Evolutionary conservation across 2,888 invertebrate genomes (phyloP).

Genomic region (Philereme vetulata): DNA sequence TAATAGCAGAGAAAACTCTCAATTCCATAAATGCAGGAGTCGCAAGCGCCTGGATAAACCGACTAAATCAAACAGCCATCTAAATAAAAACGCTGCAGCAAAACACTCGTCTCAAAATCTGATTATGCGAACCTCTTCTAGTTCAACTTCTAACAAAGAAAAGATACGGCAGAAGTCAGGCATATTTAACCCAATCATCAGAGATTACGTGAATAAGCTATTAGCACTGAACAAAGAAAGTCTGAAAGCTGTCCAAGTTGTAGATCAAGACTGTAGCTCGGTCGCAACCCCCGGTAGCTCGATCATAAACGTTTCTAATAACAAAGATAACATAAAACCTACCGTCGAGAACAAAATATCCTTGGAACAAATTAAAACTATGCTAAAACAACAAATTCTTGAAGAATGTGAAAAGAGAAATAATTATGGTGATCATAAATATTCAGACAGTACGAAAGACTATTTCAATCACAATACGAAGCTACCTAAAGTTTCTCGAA

Average conservation of each 20-base stretch:
- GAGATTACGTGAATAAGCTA: conserved; percentile 70
- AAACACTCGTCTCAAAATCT: conserved; percentile 40
- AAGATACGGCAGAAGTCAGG: conserved; percentile 34
- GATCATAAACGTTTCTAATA: conserved; percentile 66
- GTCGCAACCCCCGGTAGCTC: conserved; percentile 77
- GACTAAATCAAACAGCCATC: conserved; percentile 25
- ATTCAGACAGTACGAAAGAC: conserved; percentile 23
- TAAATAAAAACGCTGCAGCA: conserved; percentile 38
- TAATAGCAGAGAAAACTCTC: conserved; percentile 36
- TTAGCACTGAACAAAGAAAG: conserved; percentile 67
- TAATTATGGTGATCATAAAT: conserved; percentile 23
- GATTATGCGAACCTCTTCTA: conserved; percentile 24
- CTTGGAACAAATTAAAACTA: conserved; percentile 65
- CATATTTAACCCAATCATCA: conserved; percentile 61
- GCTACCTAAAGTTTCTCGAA: conserved; percentile 42
- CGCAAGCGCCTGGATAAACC: conserved; percentile 26
- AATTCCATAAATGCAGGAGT: conserved; percentile 42
- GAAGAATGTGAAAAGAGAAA: conserved; percentile 42
- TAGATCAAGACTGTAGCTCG: conserved; percentile 74
- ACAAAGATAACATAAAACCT: conserved; percentile 50
- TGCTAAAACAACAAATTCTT: conserved; percentile 59
- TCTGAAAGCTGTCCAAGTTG: conserved; percentile 68
- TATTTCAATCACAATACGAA: conserved; percentile 27
- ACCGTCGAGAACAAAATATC: conserved; percentile 59
- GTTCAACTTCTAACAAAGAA: conserved; percentile 34